These are phyloP conservation scores for Conopomorpha cramerella DNA, from an alignment of 1,140 invertebrate species.

Conservation along the genomic window DNA sequence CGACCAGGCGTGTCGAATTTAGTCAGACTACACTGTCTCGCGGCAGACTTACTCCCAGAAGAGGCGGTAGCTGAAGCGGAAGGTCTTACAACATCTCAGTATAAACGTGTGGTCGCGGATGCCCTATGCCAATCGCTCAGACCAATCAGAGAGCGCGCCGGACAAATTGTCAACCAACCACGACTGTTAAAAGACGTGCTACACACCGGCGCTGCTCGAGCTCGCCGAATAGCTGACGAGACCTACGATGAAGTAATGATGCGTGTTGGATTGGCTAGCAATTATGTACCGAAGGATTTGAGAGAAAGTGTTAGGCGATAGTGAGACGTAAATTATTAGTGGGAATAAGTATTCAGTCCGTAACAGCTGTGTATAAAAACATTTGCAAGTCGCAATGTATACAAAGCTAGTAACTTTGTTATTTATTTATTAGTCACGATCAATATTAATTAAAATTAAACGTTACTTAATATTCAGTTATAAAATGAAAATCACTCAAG, in stretches of 20 bases:
- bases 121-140: constrained; percentile 17
- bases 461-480: too few relatives aligned
- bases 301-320: too few relatives aligned
- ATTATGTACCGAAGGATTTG: too few relatives aligned
- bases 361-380: too few relatives aligned
- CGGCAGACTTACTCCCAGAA: constrained; percentile 70
- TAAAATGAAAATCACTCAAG: too few relatives aligned
- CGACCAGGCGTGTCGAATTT: constrained; percentile 91
- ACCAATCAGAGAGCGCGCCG: constrained; percentile 25
- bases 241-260: constrained; percentile 73
- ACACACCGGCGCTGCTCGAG: constrained; percentile 70
- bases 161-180: constrained; percentile 63
- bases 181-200: constrained; percentile 72
- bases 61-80: constrained; percentile 73
- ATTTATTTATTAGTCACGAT: too few relatives aligned
- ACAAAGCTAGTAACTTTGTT: too few relatives aligned
- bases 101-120: constrained; percentile 26
- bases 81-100: constrained; percentile 70
- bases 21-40: constrained; percentile 80
- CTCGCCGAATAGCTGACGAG: constrained; percentile 67
- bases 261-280: constrained; percentile 61
- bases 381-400: too few relatives aligned
- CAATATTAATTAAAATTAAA: too few relatives aligned
- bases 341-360: too few relatives aligned
- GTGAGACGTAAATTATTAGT: too few relatives aligned